Percentiles rank a stretch among this genome's conserved stretches.
Conservation (phyloP, 1,140 invertebrate species). For the Ericerus pela region DNA sequence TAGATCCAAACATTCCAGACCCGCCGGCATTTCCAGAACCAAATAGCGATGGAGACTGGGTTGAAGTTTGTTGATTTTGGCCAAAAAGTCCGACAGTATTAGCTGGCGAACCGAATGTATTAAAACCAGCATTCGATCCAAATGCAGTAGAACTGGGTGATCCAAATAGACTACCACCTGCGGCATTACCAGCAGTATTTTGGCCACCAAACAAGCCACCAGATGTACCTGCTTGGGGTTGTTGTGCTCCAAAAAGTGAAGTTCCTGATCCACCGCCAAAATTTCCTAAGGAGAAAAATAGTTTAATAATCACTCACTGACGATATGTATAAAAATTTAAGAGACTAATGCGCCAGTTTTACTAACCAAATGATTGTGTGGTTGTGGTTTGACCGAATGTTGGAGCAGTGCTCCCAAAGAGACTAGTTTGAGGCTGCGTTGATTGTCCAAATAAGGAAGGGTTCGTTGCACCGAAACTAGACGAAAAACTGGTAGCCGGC, state of each 20-base stretch:
- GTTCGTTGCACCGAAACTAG: constrained; percentile 37
- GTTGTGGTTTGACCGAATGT: constrained; percentile 27
- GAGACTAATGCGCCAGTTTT: constrained; percentile 13
- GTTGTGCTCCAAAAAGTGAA: constrained; percentile 25
- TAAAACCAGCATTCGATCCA: constrained; percentile 41
- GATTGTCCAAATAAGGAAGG: constrained; percentile 43
- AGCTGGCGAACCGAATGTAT: constrained; percentile 37
- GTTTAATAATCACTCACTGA: background rate
- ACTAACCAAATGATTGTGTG: constrained; percentile 23
- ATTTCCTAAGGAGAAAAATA: constrained; percentile 7
- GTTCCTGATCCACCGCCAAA: constrained; percentile 3
- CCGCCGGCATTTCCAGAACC: constrained; percentile 40
- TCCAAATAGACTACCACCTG: constrained; percentile 38
- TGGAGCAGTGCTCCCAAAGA: constrained; percentile 36
- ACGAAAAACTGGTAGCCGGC: constrained; percentile 33
- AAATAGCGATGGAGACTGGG: constrained; percentile 38
- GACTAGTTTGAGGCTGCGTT: constrained; percentile 31
- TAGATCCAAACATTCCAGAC: constrained; percentile 43
- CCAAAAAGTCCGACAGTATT: constrained; percentile 28
- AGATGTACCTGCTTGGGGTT: constrained; percentile 29
- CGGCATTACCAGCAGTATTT: constrained; percentile 25
- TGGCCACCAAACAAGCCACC: constrained; percentile 36
- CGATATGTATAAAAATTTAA: background rate
- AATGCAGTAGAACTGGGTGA: constrained; percentile 38
- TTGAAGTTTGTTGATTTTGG: constrained; percentile 30